Base-by-base conservation (phyloP, 2,888 invertebrate genomes). In the Stegophylla sp. region DNA sequence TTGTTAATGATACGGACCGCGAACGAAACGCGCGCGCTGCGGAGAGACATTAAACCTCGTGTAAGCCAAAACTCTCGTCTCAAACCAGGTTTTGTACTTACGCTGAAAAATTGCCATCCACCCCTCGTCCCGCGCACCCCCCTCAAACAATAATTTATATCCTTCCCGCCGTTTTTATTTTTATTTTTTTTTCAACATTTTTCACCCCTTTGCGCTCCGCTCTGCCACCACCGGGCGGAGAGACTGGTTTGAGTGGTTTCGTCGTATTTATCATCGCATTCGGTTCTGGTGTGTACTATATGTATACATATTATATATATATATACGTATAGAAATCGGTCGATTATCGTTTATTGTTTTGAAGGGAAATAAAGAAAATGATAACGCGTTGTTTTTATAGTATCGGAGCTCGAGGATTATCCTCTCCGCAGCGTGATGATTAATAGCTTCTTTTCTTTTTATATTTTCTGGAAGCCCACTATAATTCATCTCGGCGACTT, bases 331-430 rank as follows among this genome's bases (percentile, higher is more conserved):
- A 51, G 23, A 71, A 71, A 61, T 71, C 23, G 79, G 79, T 79
- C 69, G 79, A 79, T 69, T 71, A 79, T 79, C 69, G 79, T 79
- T 79, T 79, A 79, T 79, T 71, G 79, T 79, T 79, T 79, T 15
- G 69, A 79, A 79, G 71, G 48, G 69, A 71, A 64, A 71, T 69
- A 79, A 79, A 79, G 51, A 79, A 71, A 69, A 79, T 79, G 71
- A 79, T 79, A 79, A 71, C 79, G 69, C 61, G 79, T 79, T 71
- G 79, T 79, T 79, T 79, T 79, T 71, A 79, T 79, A 61, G 71
- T 63, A 61, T 61, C 20, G 69, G 59, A 67, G 61, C 61, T 61
- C 71, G 48, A 69, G 71, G 79, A 79, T 79, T 79, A 79, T 79
- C 69, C 51, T 51, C 51, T n/a, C n/a, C n/a, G n/a, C n/a, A n/a